phyloP scores from a whole-genome alignment of 2,888 invertebrate genomes.

The Agrotis ipsilon region DNA sequence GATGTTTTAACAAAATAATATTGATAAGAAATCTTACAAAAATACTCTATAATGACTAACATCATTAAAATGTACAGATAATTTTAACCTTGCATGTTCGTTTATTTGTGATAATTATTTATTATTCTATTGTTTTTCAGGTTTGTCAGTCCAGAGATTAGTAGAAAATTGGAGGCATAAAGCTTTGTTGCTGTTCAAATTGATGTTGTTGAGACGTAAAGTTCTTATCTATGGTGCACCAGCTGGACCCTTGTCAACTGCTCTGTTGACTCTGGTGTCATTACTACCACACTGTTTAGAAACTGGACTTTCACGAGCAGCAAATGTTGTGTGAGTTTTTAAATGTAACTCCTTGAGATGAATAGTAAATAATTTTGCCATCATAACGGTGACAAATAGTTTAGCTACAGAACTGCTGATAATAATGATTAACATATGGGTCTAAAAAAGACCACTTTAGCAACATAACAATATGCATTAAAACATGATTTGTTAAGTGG shows the following conservation, averaged over 20 bases:
- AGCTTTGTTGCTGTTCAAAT: slow-evolving; percentile 97
- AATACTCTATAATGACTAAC: not conserved
- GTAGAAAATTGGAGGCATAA: slow-evolving; percentile 97
- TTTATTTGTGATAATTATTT: slow-evolving; percentile 2
- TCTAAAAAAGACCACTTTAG: no score
- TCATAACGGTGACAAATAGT: not conserved
- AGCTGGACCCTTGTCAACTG: slow-evolving; percentile 96
- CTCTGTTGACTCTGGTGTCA: slow-evolving; percentile 97
- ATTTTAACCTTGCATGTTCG: not conserved
- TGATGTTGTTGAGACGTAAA: slow-evolving; percentile 96
- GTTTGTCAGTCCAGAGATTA: slow-evolving; percentile 95
- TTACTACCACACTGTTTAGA: slow-evolving; percentile 97
- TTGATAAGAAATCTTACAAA: slow-evolving; percentile 11
- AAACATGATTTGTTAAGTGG: no score
- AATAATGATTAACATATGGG: not conserved
- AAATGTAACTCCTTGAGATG: not conserved
- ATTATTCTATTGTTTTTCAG: slow-evolving; percentile 86
- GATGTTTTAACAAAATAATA: slow-evolving; percentile 8
- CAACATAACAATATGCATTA: no score
- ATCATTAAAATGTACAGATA: slow-evolving; percentile 1
- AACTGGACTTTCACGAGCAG: slow-evolving; percentile 95
- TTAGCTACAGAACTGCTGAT: not conserved
- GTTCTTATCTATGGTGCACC: slow-evolving; percentile 98
- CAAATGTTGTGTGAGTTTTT: slow-evolving; percentile 93
- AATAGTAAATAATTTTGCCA: not conserved